Percentiles rank a stretch among this genome's conserved stretches.
Conservation (phyloP, 2,888 invertebrate species). For the Glaucopsyche alexis region DNA sequence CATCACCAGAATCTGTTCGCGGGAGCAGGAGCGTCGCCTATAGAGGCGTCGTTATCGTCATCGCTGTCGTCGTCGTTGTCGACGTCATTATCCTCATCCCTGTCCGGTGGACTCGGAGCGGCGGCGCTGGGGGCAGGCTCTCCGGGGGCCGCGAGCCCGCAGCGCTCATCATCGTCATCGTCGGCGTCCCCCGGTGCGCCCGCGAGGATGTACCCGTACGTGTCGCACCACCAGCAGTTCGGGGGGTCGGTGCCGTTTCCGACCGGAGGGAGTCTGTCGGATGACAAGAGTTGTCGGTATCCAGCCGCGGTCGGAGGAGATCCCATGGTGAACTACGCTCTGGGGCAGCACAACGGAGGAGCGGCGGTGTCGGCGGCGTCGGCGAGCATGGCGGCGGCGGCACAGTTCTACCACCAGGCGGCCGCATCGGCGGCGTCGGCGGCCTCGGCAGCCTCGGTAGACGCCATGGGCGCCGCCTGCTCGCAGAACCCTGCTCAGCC, state of each 20-base stretch:
- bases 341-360: slow-evolving; percentile 87
- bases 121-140: slow-evolving; percentile 82
- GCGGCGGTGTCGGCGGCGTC: slow-evolving; percentile 84
- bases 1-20: slow-evolving; percentile 82
- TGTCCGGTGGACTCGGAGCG: slow-evolving; percentile 82
- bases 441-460: slow-evolving; percentile 87
- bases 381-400: slow-evolving; percentile 84
- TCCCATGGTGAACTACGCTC: slow-evolving; percentile 90
- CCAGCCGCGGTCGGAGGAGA: slow-evolving; percentile 83
- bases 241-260: slow-evolving; percentile 84
- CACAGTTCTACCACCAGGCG: slow-evolving; percentile 95
- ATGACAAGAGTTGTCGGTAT: slow-evolving; percentile 90
- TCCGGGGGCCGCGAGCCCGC: slow-evolving; percentile 81
- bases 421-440: slow-evolving; percentile 87
- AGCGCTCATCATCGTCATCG: slow-evolving; percentile 82
- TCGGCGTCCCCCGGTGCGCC: slow-evolving; percentile 87
- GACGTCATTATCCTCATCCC: slow-evolving; percentile 78
- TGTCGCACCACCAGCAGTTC: slow-evolving; percentile 89
- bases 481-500: slow-evolving; percentile 91
- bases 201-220: slow-evolving; percentile 95
- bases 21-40: slow-evolving; percentile 86
- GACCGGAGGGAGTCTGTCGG: slow-evolving; percentile 84
- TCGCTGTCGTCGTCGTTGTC: slow-evolving; percentile 81
- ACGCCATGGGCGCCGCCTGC: slow-evolving; percentile 91
- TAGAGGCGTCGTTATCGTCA: slow-evolving; percentile 82